Evolutionary conservation across 2,888 invertebrate genomes (phyloP), one percentile per base, ranked within the genome.

Genomic region (Germaria angustata): DNA sequence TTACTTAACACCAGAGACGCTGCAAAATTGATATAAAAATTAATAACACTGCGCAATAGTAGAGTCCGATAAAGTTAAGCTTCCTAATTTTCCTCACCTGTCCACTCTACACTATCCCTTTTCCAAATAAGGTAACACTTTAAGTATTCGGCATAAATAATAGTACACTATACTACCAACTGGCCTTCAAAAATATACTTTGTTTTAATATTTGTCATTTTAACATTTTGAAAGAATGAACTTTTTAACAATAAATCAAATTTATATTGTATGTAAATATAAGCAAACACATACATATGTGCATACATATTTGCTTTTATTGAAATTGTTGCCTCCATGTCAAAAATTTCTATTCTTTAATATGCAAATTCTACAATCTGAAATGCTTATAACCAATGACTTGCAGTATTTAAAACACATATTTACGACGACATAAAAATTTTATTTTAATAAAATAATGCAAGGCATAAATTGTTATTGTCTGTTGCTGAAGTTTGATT

Each of bases 111-210:
- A n/a, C n/a, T n/a, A n/a, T n/a, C n/a, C n/a, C n/a, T n/a, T n/a
- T n/a, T n/a, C n/a, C n/a, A n/a, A n/a, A n/a, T n/a, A n/a, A n/a
- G n/a, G n/a, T n/a, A n/a, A n/a, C n/a, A n/a, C n/a, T n/a, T n/a
- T n/a, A n/a, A n/a, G n/a, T n/a, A n/a, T n/a, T n/a, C n/a, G n/a
- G n/a, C n/a, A n/a, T n/a, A n/a, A n/a, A n/a, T n/a, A n/a, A n/a
- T n/a, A n/a, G n/a, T n/a, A n/a, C n/a, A n/a, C n/a, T n/a, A n/a
- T n/a, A n/a, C n/a, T n/a, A n/a, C n/a, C n/a, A n/a, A n/a, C n/a
- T n/a, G n/a, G n/a, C n/a, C 55, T 55, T 46, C 34, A 55, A 65
- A 65, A 65, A 3, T 22, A 55, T 65, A 65, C 55, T 75, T 63
- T 15, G n/a, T 51, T 73, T 63, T 63, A 34, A 53, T 63, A 53